Evolutionary conservation across 2,888 invertebrate species (phyloP).

Genomic region (Drosophila villosipedis): DNA sequence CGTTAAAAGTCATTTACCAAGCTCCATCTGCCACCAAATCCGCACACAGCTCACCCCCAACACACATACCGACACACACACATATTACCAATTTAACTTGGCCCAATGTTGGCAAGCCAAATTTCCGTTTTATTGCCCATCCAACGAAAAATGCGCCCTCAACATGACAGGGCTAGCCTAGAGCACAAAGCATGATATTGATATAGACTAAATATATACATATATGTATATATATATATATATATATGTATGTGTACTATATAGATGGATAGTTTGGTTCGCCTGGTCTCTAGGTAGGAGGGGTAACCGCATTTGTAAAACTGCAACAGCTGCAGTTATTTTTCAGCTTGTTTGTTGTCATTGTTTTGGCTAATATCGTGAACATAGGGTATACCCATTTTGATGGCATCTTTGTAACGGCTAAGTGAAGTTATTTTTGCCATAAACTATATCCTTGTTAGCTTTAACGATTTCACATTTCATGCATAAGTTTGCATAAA

Average conservation of each 20-base stretch:
- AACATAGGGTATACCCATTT: neutral
- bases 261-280: constrained; percentile 7
- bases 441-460: neutral
- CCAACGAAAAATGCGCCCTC: constrained; percentile 48
- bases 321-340: constrained; percentile 79
- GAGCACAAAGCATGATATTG: constrained; percentile 20
- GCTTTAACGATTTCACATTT: neutral
- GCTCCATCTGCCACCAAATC: constrained; percentile 3
- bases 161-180: constrained; percentile 37
- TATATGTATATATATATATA: neutral
- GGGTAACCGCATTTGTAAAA: constrained; percentile 74
- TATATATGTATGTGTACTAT: neutral
- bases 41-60: neutral
- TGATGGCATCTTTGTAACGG: neutral
- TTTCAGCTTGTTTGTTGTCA: constrained; percentile 72
- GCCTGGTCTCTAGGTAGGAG: constrained; percentile 4
- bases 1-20: constrained; percentile 61
- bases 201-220: constrained; percentile 15
- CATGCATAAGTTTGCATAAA: neutral
- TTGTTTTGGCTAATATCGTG: constrained; percentile 40
- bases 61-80: neutral
- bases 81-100: neutral
- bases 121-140: constrained; percentile 35
- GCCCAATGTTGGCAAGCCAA: constrained; percentile 51
- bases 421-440: neutral